A percentile compares a stretch with the other conserved stretches of the same genome.
Conservation (phyloP, 1,140 invertebrate genomes). For the Lysiphlebus fabarum region DNA sequence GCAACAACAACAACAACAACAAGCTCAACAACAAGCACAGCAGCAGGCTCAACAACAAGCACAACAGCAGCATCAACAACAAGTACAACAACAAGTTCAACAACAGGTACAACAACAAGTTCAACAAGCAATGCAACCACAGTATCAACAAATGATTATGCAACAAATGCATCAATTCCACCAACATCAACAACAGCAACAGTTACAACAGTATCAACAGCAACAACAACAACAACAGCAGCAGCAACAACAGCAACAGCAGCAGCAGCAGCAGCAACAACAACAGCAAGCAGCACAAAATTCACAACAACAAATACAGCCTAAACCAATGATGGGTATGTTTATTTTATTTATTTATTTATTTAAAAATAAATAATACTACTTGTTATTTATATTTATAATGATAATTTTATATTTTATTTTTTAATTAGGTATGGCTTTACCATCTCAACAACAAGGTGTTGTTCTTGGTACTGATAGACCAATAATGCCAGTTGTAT, state of each 20-base stretch:
- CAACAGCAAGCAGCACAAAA: constrained; percentile 50
- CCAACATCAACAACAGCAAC: constrained; percentile 48
- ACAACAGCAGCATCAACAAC: constrained; percentile 45
- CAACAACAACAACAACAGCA: constrained; percentile 24
- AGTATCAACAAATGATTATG: constrained; percentile 39
- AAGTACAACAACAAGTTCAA: constrained; percentile 41
- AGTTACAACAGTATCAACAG: constrained; percentile 43
- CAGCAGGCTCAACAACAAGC: constrained; percentile 42
- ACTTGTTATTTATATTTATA: too few species aligned
- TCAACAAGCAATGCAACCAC: constrained; percentile 45
- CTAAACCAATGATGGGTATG: constrained; percentile 59
- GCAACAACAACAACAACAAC: constrained; percentile 25
- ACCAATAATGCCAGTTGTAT: constrained; percentile 59
- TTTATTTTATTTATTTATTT: constrained; percentile 12
- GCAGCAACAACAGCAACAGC: constrained; percentile 34
- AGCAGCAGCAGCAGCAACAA: constrained; percentile 47
- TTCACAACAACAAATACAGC: constrained; percentile 55
- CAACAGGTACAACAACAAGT: constrained; percentile 34
- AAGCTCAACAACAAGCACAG: constrained; percentile 26
- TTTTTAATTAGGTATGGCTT: constrained; percentile 40
- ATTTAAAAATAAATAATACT: neutral
- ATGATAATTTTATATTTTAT: neutral
- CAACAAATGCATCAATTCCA: constrained; percentile 44
- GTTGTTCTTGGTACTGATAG: constrained; percentile 52
- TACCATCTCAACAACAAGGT: constrained; percentile 42